Evolutionary conservation across 2,888 invertebrate genomes (phyloP).

Genomic region (Paralinhomoeus sp.): DNA sequence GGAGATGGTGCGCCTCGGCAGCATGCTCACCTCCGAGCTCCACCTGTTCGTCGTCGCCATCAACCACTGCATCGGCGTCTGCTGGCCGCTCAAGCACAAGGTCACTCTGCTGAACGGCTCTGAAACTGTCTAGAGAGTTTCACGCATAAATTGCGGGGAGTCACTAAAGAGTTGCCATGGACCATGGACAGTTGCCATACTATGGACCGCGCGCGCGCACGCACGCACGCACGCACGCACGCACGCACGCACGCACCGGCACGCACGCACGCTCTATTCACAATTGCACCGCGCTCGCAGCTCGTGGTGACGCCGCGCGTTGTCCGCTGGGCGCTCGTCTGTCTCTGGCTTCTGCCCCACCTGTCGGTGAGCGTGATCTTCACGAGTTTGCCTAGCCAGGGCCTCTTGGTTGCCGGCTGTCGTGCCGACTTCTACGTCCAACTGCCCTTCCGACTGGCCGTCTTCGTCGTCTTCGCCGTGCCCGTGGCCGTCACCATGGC

Average conservation of each 20-base stretch:
- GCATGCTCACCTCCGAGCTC: conserved; percentile 21
- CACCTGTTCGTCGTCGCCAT: conserved; percentile 19
- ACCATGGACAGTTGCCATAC: too few species aligned
- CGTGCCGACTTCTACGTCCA: neutral
- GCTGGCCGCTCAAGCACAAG: conserved; percentile 20
- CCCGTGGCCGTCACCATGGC: neutral
- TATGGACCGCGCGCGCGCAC: too few species aligned
- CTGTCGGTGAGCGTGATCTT: neutral
- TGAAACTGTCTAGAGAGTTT: too few species aligned
- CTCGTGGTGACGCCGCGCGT: neutral
- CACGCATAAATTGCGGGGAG: too few species aligned
- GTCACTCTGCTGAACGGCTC: too few species aligned
- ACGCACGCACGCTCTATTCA: too few species aligned
- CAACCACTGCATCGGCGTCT: conserved; percentile 19
- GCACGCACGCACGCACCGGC: too few species aligned
- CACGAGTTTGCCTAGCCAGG: neutral
- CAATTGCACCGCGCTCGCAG: too few species aligned
- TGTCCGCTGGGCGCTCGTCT: neutral
- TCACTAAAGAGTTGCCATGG: too few species aligned
- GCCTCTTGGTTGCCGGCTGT: neutral
- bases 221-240: too few species aligned
- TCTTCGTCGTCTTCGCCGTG: neutral
- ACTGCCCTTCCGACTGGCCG: neutral
- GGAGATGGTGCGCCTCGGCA: conserved; percentile 16
- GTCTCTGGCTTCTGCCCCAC: neutral